A percentile compares a stretch with the other conserved stretches of the same genome.
phyloP scores from a whole-genome alignment of 2,888 invertebrate species.

The Scaptomyza reducta region DNA sequence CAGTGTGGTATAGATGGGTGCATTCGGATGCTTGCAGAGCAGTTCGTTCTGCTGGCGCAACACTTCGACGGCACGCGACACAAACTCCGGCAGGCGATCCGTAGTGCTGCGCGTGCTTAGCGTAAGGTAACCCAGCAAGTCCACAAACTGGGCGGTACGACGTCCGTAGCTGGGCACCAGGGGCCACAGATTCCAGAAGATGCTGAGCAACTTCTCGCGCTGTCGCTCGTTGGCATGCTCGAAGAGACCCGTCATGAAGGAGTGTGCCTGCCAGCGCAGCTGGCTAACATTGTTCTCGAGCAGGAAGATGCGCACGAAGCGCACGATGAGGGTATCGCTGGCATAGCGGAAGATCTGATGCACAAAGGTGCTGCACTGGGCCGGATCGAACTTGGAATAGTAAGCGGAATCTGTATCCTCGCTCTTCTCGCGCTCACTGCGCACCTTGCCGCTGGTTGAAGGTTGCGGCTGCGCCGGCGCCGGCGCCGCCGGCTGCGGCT shows the following conservation, averaged over 20 bases:
- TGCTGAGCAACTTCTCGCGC: slow-evolving; percentile 91
- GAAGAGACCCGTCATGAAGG: slow-evolving; percentile 92
- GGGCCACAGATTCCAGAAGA: slow-evolving; percentile 97
- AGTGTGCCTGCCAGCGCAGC: slow-evolving; percentile 98
- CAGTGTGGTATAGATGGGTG: slow-evolving; percentile 95
- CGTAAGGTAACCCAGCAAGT: slow-evolving; percentile 97
- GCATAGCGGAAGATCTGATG: slow-evolving; percentile 89
- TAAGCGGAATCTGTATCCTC: slow-evolving; percentile 87
- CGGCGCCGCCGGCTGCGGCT: slow-evolving; percentile 58
- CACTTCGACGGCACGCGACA: slow-evolving; percentile 93
- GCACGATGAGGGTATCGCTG: slow-evolving; percentile 84
- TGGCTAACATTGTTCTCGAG: slow-evolving; percentile 96
- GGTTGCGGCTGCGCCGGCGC: slow-evolving; percentile 27
- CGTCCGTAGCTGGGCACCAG: slow-evolving; percentile 94
- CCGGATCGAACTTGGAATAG: slow-evolving; percentile 88
- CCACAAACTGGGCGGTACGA: slow-evolving; percentile 98
- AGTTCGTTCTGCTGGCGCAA: slow-evolving; percentile 95
- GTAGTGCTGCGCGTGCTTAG: slow-evolving; percentile 91
- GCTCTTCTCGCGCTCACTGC: slow-evolving; percentile 88
- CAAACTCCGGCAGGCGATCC: slow-evolving; percentile 89
- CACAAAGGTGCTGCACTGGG: slow-evolving; percentile 88
- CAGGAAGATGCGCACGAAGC: slow-evolving; percentile 94
- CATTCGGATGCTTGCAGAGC: slow-evolving; percentile 96
- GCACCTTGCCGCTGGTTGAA: slow-evolving; percentile 79
- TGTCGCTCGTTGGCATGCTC: slow-evolving; percentile 91